phyloP scores from a whole-genome alignment of 2,888 invertebrate species.

The Tetranychus piercei region DNA sequence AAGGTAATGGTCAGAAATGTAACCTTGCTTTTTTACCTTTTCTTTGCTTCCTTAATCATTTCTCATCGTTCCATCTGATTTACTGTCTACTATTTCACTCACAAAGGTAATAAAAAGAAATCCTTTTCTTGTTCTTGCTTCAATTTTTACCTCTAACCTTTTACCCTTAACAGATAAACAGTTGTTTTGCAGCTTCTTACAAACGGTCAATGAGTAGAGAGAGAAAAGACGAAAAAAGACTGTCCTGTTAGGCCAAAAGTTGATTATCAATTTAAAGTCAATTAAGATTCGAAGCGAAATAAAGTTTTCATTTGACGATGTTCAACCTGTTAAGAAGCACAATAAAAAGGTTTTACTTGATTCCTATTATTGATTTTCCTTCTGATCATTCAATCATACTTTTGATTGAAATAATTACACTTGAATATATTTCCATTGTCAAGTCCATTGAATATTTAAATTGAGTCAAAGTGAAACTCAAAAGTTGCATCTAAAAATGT shows the following conservation, averaged over 20 bases:
- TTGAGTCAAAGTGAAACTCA: no score
- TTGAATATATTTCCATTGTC: no score
- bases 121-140: not conserved
- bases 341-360: not conserved
- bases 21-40: not conserved
- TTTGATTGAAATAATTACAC: no score
- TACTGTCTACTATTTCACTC: not conserved
- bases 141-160: conserved; percentile 3
- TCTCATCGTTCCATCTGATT: not conserved
- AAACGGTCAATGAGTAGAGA: no score
- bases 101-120: not conserved
- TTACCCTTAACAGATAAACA: not conserved
- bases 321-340: not conserved
- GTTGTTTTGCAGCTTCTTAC: not conserved
- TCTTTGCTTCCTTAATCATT: not conserved
- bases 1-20: no score
- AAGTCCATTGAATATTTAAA: no score
- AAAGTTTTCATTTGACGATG: not conserved
- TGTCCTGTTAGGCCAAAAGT: not conserved
- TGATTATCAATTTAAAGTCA: not conserved
- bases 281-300: not conserved
- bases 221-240: not conserved
- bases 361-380: no score
- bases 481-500: no score
- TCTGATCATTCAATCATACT: no score